Base-by-base conservation (phyloP, 53 echinoderm and acorn worm genomes). In the Stichopus horrens region DNA sequence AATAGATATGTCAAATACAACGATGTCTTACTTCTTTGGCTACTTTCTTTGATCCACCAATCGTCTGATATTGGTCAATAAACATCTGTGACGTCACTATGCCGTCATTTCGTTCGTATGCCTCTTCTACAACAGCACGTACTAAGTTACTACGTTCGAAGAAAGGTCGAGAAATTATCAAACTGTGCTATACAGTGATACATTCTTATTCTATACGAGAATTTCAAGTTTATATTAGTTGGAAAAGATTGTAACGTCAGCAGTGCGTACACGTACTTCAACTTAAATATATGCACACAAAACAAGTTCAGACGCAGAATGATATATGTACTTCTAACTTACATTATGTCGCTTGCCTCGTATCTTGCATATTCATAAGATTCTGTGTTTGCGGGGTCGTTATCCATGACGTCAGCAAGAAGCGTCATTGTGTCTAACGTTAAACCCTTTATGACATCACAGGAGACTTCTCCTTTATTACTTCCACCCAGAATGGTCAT, bases 311-410 rank as follows among this genome's bases (percentile, higher is more conserved):
- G 21, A 66, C 18, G 65, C 9, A 21, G 10, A 8, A 37, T 37
- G 37, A 37, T 37, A 37, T 37, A 37, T 37, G 37, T 37, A 37
- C 2, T 37, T 54, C 4, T 54, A 9, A 54, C 89, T 53, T 91
- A 96, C 96, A 89, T 91, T 7, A 96, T 95, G 23, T 83, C 76
- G 11, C 83, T 7, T 16, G 91, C 85, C 16, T 92, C 79, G 73
- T 85, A 92, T 60, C 77, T 92, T 7, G 90, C 88, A 82, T 90
- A 95, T 76, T 96, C 95, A 53, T 92, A 90, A 9, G 88, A 65
- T 81, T 96, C 95, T 23, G 95, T 95, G 63, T 96, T 95, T 51
- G 91, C 94, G 4, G 92, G 95, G 56, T 96, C 96, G 16, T 81
- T 79, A 23, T 90, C 93, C 23, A 93, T 76, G 58, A 96, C 81